A percentile compares a stretch with the other conserved stretches of the same genome.
Evolutionary conservation across 2,888 invertebrate genomes (phyloP).

Genomic region (Himalopsyche tibetana): DNA sequence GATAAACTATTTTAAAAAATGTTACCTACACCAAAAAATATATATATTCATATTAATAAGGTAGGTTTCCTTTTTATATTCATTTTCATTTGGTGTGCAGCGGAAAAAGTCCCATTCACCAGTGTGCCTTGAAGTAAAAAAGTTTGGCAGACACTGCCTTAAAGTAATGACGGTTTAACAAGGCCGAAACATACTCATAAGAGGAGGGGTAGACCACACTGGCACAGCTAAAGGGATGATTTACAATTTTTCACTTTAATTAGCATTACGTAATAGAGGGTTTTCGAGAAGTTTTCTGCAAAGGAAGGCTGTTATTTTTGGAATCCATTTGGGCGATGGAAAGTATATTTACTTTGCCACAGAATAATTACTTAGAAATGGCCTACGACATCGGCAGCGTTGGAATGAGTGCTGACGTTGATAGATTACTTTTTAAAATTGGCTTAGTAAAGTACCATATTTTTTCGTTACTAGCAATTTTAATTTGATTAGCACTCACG

Average conservation of each 20-base stretch:
- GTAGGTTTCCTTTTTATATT: no score
- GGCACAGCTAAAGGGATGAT: slow-evolving; percentile 2
- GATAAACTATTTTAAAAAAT: no score
- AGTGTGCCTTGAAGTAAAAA: no score
- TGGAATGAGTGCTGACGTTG: slow-evolving; percentile 17
- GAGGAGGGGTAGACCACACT: neutral
- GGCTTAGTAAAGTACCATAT: neutral
- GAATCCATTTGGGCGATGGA: neutral
- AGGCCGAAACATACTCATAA: neutral
- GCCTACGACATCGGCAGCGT: neutral
- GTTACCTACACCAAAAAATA: no score
- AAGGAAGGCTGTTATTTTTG: neutral
- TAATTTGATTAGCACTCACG: neutral
- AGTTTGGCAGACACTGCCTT: neutral
- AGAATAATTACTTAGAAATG: slow-evolving; percentile 1
- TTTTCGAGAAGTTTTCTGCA: neutral
- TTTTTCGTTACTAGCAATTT: neutral
- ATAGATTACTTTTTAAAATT: neutral
- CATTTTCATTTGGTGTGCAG: no score
- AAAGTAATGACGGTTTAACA: neutral
- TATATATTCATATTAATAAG: no score
- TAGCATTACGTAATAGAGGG: neutral
- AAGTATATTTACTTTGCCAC: neutral
- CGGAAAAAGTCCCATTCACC: no score
- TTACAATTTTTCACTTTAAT: slow-evolving; percentile 10